These are phyloP conservation scores for Apodemus sylvaticus DNA, from an alignment of 2,113 vertebrate genomes.

Conservation along the genomic window DNA sequence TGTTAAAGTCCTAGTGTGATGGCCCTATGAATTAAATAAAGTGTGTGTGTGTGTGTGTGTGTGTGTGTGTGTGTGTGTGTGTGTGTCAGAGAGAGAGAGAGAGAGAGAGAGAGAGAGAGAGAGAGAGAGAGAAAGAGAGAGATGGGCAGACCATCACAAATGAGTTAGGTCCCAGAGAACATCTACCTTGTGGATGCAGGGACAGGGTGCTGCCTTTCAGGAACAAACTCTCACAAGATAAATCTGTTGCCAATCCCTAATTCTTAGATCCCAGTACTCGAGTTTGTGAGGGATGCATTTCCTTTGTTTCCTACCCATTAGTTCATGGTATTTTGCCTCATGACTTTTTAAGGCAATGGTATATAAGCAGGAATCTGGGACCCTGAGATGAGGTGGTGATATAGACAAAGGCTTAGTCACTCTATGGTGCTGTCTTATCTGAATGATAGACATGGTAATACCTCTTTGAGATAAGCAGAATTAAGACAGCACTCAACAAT, in stretches of 20 bases:
- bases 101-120: no score
- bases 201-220: neutral
- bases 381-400: neutral
- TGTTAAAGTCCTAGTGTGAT: neutral
- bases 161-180: neutral
- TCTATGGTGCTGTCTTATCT: neutral
- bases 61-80: neutral
- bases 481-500: neutral
- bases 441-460: neutral
- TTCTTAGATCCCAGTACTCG: no score
- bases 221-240: no score
- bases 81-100: neutral
- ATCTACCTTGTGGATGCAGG: no score
- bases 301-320: no score
- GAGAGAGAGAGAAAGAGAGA: no score
- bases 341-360: neutral
- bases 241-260: no score
- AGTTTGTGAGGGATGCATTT: no score
- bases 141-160: neutral
- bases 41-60: no score
- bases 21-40: neutral
- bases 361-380: neutral
- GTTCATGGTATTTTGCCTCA: no score
- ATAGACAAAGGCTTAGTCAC: fast-evolving
- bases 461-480: no score